phyloP scores from a whole-genome alignment of 2,888 invertebrate genomes.

The Acanthococcus lagerstroemiae region DNA sequence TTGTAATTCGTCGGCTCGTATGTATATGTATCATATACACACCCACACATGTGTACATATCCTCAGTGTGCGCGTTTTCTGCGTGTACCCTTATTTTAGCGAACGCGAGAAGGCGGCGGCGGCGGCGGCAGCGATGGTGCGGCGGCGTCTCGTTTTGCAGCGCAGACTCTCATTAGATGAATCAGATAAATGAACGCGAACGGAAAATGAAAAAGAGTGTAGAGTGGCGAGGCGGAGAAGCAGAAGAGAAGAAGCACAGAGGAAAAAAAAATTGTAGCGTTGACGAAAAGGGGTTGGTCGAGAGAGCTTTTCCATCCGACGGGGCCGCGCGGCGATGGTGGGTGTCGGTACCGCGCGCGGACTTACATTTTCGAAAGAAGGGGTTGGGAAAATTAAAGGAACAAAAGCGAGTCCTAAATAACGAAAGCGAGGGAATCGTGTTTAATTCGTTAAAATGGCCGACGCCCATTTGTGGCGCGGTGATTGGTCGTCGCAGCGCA shows the following conservation, averaged over 20 bases:
- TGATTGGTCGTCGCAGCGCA: conserved; percentile 13
- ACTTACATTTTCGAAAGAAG: neutral
- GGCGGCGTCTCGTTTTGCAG: neutral
- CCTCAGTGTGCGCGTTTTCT: too few species aligned
- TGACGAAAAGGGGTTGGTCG: conserved; percentile 19
- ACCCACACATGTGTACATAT: too few species aligned
- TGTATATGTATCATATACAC: too few species aligned
- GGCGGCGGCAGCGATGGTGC: neutral
- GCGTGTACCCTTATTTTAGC: too few species aligned
- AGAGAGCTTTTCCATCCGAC: conserved; percentile 6
- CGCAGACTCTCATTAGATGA: conserved; percentile 23
- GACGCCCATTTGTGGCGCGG: conserved; percentile 16
- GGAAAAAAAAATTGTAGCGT: conserved; percentile 13
- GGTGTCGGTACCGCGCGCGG: conserved; percentile 10
- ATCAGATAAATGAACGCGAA: neutral
- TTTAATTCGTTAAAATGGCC: conserved; percentile 27
- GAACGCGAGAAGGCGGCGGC: neutral
- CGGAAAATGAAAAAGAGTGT: conserved; percentile 5
- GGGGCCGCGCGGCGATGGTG: neutral
- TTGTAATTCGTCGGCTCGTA: too few species aligned
- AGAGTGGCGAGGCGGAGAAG: neutral
- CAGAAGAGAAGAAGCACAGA: neutral
- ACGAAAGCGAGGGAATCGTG: neutral
- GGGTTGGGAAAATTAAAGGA: conserved; percentile 26
- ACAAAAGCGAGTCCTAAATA: conserved; percentile 4